phyloP scores from a whole-genome alignment of 2,797 vertebrate genomes.

The Sphenopsis melanotis region DNA sequence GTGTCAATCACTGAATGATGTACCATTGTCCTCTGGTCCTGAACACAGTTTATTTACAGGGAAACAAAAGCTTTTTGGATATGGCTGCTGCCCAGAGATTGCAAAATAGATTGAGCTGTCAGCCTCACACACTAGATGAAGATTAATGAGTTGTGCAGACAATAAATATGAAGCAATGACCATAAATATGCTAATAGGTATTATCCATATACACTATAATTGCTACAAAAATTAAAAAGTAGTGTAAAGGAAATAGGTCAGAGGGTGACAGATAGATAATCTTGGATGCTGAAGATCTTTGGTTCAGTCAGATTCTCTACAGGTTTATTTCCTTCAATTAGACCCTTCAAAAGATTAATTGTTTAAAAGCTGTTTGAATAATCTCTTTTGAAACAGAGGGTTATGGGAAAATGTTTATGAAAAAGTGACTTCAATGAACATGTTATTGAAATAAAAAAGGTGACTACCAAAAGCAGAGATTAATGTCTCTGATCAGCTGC shows the following conservation, averaged over 20 bases:
- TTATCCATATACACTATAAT: constrained; percentile 86
- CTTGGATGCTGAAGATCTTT: constrained; percentile 71
- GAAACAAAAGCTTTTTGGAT: constrained; percentile 86
- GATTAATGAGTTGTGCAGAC: constrained; percentile 97
- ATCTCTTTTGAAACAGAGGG: constrained; percentile 64
- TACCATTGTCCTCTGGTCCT: constrained; percentile 78
- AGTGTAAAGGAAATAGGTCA: constrained; percentile 79
- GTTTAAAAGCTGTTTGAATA: constrained; percentile 72
- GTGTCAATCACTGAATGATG: constrained; percentile 87
- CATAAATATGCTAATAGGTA: constrained; percentile 99
- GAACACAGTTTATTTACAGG: constrained; percentile 87
- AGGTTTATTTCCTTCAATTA: constrained; percentile 79
- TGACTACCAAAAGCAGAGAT: constrained; percentile 61
- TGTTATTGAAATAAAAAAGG: constrained; percentile 68
- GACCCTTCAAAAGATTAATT: constrained; percentile 67
- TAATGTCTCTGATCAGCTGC: constrained; percentile 40
- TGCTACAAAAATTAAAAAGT: constrained; percentile 86
- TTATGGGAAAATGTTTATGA: constrained; percentile 49
- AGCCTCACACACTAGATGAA: constrained; percentile 94
- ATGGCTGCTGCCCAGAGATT: constrained; percentile 86
- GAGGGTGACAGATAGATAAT: constrained; percentile 77
- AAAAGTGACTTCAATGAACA: constrained; percentile 63
- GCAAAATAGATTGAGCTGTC: constrained; percentile 99
- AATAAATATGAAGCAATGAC: constrained; percentile 98
- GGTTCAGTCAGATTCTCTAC: constrained; percentile 75